These are phyloP conservation scores for Elymnias hypermnestra DNA, from an alignment of 1,140 invertebrate genomes.

Conservation along the genomic window DNA sequence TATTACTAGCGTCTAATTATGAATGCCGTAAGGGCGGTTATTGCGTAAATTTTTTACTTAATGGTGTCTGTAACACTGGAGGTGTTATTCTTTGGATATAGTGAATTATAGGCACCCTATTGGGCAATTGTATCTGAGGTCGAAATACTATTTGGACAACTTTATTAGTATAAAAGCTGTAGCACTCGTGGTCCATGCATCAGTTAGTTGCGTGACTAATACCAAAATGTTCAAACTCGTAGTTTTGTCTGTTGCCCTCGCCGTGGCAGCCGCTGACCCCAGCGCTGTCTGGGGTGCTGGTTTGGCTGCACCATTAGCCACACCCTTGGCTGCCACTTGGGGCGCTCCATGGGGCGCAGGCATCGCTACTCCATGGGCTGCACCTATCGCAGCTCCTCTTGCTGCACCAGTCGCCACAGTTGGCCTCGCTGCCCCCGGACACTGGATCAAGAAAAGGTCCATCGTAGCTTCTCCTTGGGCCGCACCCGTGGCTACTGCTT, in stretches of 20 bases:
- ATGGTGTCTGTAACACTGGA: conserved; percentile 21
- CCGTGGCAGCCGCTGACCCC: conserved; percentile 60
- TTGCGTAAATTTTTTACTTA: not conserved
- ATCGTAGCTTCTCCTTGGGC: conserved; percentile 3
- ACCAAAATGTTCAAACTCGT: conserved; percentile 73
- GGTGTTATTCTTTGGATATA: conserved; percentile 44
- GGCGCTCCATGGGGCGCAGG: conserved; percentile 6
- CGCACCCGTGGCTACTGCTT: conserved; percentile 12
- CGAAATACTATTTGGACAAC: conserved; percentile 55
- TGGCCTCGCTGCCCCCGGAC: too few species aligned
- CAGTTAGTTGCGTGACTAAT: conserved; percentile 44
- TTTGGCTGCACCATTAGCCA: conserved; percentile 13
- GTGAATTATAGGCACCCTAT: conserved; percentile 45
- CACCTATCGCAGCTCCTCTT: conserved; percentile 24
- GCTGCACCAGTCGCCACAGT: conserved; percentile 24
- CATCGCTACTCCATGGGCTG: conserved; percentile 12
- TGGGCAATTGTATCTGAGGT: conserved; percentile 43
- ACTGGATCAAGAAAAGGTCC: conserved; percentile 8
- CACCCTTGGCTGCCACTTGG: too few species aligned
- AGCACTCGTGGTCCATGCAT: conserved; percentile 27
- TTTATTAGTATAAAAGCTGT: conserved; percentile 51
- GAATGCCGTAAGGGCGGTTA: conserved; percentile 1
- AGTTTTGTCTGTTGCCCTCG: conserved; percentile 55
- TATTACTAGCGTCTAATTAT: not conserved
- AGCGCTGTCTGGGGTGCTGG: conserved; percentile 24